These are phyloP conservation scores for Lipophrys pholis DNA, from an alignment of 2,113 vertebrate genomes.

Conservation along the genomic window DNA sequence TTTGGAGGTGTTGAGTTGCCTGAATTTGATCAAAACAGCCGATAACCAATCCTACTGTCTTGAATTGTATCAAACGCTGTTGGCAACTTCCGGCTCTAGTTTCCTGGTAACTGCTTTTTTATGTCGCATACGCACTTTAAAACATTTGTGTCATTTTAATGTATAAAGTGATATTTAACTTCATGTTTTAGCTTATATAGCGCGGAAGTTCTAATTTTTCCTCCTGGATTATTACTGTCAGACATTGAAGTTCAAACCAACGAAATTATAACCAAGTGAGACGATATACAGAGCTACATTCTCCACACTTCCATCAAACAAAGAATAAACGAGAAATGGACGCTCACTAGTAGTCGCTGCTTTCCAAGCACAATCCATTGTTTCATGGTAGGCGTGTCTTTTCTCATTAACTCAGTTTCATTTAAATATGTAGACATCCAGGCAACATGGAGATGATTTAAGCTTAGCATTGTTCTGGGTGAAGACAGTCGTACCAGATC, in stretches of 20 bases:
- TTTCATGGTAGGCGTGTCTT: constrained; percentile 66
- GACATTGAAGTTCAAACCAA: constrained; percentile 4
- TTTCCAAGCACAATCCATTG: constrained; percentile 74
- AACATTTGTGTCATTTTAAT: not conserved
- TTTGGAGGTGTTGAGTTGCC: no score
- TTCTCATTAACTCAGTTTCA: constrained; percentile 76
- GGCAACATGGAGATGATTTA: constrained; percentile 72
- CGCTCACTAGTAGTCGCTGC: constrained; percentile 36
- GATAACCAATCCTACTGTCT: no score
- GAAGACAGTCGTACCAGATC: constrained; percentile 78
- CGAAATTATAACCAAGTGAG: constrained; percentile 6
- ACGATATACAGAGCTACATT: constrained; percentile 13
- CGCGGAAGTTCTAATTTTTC: not conserved
- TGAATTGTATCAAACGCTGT: no score
- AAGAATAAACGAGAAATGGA: constrained; percentile 50
- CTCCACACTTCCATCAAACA: constrained; percentile 38
- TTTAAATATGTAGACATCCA: constrained; percentile 70
- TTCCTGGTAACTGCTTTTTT: not conserved
- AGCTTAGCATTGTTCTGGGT: constrained; percentile 78
- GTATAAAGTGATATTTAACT: not conserved
- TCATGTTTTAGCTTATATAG: not conserved
- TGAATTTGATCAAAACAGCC: no score
- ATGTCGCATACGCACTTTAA: not conserved
- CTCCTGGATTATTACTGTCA: not conserved
- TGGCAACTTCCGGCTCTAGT: no score